Evolutionary conservation across 1,140 invertebrate genomes (phyloP).

Genomic region (Idris sp.): DNA sequence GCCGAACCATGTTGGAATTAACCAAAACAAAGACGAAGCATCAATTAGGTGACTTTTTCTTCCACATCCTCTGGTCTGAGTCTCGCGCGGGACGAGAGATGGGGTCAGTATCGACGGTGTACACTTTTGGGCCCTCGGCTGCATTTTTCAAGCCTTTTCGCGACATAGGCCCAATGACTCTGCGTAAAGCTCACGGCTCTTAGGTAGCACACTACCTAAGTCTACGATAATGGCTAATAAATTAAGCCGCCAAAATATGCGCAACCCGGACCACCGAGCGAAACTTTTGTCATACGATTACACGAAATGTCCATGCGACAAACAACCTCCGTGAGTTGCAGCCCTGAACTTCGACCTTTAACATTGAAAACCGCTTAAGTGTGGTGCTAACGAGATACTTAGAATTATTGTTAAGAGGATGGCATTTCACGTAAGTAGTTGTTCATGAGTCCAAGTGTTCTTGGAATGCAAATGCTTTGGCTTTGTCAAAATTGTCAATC

Average conservation of each 20-base stretch:
- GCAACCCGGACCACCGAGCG: conserved; percentile 65
- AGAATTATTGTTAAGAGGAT: conserved; percentile 32
- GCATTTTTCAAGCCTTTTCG: conserved; percentile 59
- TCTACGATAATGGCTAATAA: conserved; percentile 77
- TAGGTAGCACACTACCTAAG: conserved; percentile 72
- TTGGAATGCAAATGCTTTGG: background rate
- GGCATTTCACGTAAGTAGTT: conserved; percentile 8
- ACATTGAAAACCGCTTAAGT: conserved; percentile 63
- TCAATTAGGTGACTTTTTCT: conserved; percentile 80
- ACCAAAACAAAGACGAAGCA: conserved; percentile 82
- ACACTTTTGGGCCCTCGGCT: conserved; percentile 55
- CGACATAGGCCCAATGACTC: conserved; percentile 7
- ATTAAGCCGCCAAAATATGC: conserved; percentile 70
- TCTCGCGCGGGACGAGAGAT: conserved; percentile 25
- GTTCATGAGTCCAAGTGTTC: background rate
- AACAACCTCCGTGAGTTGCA: conserved; percentile 22
- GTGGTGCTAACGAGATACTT: conserved; percentile 53
- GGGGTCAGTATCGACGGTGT: conserved; percentile 56
- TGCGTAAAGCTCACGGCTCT: conserved; percentile 22
- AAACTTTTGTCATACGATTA: conserved; percentile 64
- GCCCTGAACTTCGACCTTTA: conserved; percentile 42
- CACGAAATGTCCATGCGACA: conserved; percentile 38
- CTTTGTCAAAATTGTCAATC: background rate
- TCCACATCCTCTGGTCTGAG: conserved; percentile 67
- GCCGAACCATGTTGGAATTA: conserved; percentile 82